Conservation (phyloP, 2,113 vertebrate genomes). For the human (Homo sapiens) region GRCh38 chr5:162497001-162497500, state of each 20-base stretch:
- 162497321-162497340: fast-evolving
- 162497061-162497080: background rate
- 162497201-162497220: background rate
- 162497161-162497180: background rate
- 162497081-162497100: background rate
- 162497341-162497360: background rate
- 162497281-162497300: background rate
- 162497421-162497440: background rate
- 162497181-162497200: background rate
- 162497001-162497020: background rate
- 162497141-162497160: background rate
- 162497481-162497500: background rate
- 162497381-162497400: background rate
- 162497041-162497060: background rate
- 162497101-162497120: background rate
- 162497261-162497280: background rate
- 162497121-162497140: background rate
- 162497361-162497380: background rate
- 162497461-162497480: background rate
- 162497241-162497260: background rate
- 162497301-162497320: background rate
- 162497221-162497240: background rate
- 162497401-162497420: background rate
- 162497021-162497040: background rate
- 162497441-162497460: background rate